Conservation (phyloP, 2,888 invertebrate species). For the Cabera pusaria region DNA sequence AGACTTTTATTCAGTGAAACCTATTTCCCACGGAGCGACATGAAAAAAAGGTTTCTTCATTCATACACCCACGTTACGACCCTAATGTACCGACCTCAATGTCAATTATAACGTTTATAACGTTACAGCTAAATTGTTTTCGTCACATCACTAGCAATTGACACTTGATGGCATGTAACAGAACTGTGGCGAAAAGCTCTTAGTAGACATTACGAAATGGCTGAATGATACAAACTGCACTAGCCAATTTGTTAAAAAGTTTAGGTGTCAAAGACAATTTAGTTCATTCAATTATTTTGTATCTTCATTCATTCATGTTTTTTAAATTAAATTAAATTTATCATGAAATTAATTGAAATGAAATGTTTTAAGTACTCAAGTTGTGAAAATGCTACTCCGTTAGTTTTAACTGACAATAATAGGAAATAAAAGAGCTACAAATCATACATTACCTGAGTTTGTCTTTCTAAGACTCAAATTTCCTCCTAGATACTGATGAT, state of each 20-base stretch:
- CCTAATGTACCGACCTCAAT: slow-evolving; percentile 44
- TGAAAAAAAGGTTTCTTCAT: slow-evolving; percentile 31
- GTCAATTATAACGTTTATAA: slow-evolving; percentile 42
- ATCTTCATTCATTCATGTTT: slow-evolving; percentile 1
- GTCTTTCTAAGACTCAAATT: no score
- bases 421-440: no score
- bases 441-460: no score
- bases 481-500: no score
- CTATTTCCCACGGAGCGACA: slow-evolving; percentile 24
- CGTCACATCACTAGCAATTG: slow-evolving; percentile 26
- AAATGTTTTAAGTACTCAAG: no score
- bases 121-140: slow-evolving; percentile 27
- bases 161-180: slow-evolving; percentile 12
- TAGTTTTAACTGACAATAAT: no score
- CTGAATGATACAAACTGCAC: slow-evolving; percentile 1
- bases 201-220: slow-evolving; percentile 19
- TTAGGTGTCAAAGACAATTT: slow-evolving; percentile 14
- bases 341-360: no score
- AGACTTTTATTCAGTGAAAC: slow-evolving; percentile 15
- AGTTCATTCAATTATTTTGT: slow-evolving; percentile 1
- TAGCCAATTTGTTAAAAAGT: slow-evolving; percentile 2
- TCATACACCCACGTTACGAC: slow-evolving; percentile 36
- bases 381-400: no score
- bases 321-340: not conserved
- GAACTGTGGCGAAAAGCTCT: slow-evolving; percentile 18